Base-by-base conservation (phyloP, 2,888 invertebrate genomes). In the Zhengitettix transpicula region DNA sequence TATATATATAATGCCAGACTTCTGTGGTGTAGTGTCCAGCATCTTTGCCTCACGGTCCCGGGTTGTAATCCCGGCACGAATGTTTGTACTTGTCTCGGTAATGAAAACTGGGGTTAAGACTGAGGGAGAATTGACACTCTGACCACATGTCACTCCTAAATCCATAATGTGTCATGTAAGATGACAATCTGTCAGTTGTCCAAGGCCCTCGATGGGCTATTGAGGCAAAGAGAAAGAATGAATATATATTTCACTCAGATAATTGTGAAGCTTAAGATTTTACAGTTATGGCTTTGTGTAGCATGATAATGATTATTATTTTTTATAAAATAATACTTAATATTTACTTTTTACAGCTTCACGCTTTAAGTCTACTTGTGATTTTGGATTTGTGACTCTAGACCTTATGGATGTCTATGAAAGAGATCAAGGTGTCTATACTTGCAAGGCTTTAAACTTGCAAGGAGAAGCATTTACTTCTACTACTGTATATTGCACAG, bases 311-410 rank as follows among this genome's bases (percentile, higher is more conserved):
- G 9, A n/a, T 53, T 15, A 3, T n/a, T 47, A n/a, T 47, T n/a
- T 47, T 47, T 47, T 2, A 8, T 15, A 47, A n/a, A 40, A 14
- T 41, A 40, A 5, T 56, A 14, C 14, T 54, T 54, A 17, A 14
- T 58, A 11, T 55, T 42, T 59, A 10, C 10, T 55, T 53, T 55
- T 58, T 61, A 5, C 58, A 76, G 79, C 77, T 55, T 87, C 93
- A 3, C 80, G 95, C 65, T 95, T 93, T 72, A 93, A 93, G 72
- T 84, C 93, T 71, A 91, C 89, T 1, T 89, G 87, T 70, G 98
- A 99, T 70, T 97, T 97, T 72, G 98, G 98, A 58, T 97, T 93
- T 71, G 96, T 96, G 9, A 92, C 93, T 7, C 78, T 99, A 66
- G 96, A 97, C 72, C 78, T 98, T 57, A 87, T 84, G 28, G 94